Evolutionary conservation across 2,888 invertebrate species (phyloP).

Genomic region (Plusia festucae): DNA sequence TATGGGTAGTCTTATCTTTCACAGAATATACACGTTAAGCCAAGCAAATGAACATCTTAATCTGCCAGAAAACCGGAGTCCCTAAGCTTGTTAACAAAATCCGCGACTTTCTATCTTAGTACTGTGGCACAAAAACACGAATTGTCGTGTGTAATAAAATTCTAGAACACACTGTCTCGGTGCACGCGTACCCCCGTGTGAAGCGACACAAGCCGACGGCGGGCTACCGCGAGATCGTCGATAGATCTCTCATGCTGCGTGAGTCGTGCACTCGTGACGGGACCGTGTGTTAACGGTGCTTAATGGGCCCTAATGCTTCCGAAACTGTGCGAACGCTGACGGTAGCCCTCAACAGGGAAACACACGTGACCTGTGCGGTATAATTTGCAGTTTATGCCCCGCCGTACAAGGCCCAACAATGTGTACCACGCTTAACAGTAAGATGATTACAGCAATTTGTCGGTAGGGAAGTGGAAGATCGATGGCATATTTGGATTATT

Average conservation of each 20-base stretch:
- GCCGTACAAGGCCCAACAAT: conserved; percentile 75
- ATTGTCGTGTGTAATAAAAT: conserved; percentile 72
- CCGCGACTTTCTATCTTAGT: conserved; percentile 47
- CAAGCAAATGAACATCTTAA: background rate
- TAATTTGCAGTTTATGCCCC: conserved; percentile 82
- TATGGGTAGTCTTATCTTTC: background rate
- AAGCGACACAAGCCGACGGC: conserved; percentile 74
- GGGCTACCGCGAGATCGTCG: conserved; percentile 85
- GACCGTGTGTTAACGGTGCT: conserved; percentile 88
- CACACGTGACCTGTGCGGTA: conserved; percentile 84
- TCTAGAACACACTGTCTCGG: conserved; percentile 59
- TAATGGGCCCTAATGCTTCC: conserved; percentile 89
- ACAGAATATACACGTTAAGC: background rate
- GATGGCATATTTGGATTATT: conserved; percentile 46
- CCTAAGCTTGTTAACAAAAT: conserved; percentile 36
- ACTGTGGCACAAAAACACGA: conserved; percentile 62
- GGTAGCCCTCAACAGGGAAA: conserved; percentile 81
- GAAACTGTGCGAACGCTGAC: conserved; percentile 89
- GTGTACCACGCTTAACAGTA: conserved; percentile 78
- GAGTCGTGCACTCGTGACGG: conserved; percentile 87
- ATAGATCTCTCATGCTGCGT: conserved; percentile 84
- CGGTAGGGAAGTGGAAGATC: conserved; percentile 59
- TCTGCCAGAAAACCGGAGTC: background rate
- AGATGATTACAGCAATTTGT: conserved; percentile 78
- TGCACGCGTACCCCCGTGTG: conserved; percentile 81